phyloP scores from a whole-genome alignment of 2,113 vertebrate species.

The Eptesicus fuscus region DNA sequence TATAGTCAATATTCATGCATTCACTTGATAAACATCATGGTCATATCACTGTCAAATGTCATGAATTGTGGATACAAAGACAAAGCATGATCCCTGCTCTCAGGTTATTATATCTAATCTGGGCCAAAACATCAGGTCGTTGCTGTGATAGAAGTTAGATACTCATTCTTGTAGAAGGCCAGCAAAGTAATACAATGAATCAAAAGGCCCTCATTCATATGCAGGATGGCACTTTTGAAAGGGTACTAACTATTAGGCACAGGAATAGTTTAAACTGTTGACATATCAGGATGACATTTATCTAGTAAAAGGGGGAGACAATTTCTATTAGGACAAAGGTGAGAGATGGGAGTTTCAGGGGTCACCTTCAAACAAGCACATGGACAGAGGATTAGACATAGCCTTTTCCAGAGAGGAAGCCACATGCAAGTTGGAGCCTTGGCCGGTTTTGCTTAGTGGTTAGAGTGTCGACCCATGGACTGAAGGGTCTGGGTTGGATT shows the following conservation, averaged over 20 bases:
- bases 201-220: background rate
- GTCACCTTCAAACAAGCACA: background rate
- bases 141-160: background rate
- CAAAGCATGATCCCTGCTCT: background rate
- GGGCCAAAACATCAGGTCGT: background rate
- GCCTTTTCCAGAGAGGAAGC: background rate
- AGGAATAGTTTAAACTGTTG: background rate
- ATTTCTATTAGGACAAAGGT: background rate
- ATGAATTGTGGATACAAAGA: background rate
- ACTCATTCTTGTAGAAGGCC: background rate
- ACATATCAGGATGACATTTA: background rate
- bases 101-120: background rate
- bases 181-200: background rate
- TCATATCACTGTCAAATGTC: background rate
- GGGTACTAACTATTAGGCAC: background rate
- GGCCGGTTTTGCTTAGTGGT: no score
- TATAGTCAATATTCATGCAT: background rate
- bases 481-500: no score
- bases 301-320: background rate
- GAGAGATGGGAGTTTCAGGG: background rate
- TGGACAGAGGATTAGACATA: background rate
- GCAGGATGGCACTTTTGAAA: background rate
- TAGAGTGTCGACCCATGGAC: no score
- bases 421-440: background rate
- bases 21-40: background rate